phyloP scores from a whole-genome alignment of 1,140 invertebrate genomes.

The Megalopta genalis region DNA sequence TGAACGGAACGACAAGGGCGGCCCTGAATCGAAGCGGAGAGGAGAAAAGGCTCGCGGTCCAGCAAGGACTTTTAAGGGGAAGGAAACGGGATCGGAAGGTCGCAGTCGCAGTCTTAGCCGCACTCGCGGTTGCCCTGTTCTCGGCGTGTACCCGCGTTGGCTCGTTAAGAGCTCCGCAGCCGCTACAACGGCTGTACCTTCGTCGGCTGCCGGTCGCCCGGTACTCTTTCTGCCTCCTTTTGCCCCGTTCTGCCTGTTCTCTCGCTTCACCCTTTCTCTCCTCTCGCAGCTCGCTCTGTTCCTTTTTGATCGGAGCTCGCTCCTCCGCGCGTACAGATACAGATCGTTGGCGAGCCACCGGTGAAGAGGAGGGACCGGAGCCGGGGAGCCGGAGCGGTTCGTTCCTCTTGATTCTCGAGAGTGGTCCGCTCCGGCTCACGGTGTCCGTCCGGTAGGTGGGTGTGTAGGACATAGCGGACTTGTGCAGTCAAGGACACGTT shows the following conservation, averaged over 20 bases:
- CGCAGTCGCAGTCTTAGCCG: constrained; percentile 12
- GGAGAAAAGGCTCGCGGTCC: constrained; percentile 13
- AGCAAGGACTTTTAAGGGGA: constrained; percentile 52
- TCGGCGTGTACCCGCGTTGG: constrained; percentile 12
- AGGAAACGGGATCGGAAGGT: constrained; percentile 66
- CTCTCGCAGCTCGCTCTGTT: neutral
- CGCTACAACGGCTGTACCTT: neutral
- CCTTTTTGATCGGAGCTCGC: constrained; percentile 26
- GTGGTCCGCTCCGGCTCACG: constrained; percentile 39
- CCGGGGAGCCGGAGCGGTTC: constrained; percentile 6
- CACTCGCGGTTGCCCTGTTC: constrained; percentile 22
- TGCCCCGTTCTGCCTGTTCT: neutral
- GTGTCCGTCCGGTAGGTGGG: constrained; percentile 56
- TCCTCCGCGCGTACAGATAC: constrained; percentile 39
- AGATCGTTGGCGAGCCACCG: neutral
- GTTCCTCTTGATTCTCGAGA: constrained; percentile 18
- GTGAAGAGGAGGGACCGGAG: neutral
- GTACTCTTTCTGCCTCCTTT: neutral
- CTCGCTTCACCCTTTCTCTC: neutral
- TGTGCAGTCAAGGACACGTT: constrained; percentile 66
- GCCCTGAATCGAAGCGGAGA: no score
- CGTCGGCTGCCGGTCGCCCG: neutral
- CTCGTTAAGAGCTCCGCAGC: constrained; percentile 50
- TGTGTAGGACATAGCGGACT: constrained; percentile 69
- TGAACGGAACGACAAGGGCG: no score